Conservation (phyloP, 2,888 invertebrate species). For the Synanthedon tipuliformis region DNA sequence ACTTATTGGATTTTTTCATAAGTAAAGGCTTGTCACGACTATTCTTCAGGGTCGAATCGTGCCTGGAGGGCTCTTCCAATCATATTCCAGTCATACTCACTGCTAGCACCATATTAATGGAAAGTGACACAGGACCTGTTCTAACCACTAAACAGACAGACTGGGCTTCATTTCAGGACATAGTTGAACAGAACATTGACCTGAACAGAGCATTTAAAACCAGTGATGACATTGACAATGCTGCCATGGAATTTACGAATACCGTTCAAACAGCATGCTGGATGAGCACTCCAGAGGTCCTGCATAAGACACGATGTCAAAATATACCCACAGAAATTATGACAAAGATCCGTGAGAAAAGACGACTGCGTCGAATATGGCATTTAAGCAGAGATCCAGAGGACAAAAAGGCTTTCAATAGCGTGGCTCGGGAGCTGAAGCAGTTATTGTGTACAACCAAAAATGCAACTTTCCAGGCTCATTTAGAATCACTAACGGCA, state of each 20-base stretch:
- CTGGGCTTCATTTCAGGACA: background rate
- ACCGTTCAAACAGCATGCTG: too few species aligned
- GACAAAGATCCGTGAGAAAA: conserved; percentile 2
- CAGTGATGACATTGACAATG: background rate
- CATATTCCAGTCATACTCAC: background rate
- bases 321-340: background rate
- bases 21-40: too few species aligned
- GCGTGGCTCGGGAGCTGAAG: conserved; percentile 1
- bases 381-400: conserved; percentile 1
- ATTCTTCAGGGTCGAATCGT: too few species aligned
- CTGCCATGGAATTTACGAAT: background rate
- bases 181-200: background rate
- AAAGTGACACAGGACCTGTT: background rate
- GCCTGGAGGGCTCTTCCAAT: background rate
- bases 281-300: background rate
- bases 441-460: background rate
- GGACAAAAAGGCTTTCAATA: conserved; percentile 3
- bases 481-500: background rate
- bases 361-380: conserved; percentile 3
- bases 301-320: background rate
- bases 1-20: too few species aligned
- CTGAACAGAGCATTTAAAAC: background rate
- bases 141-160: background rate
- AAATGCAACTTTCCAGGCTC: background rate
- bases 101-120: background rate